Conservation (phyloP, 2,888 invertebrate genomes). For the Andrena hattorfiana region DNA sequence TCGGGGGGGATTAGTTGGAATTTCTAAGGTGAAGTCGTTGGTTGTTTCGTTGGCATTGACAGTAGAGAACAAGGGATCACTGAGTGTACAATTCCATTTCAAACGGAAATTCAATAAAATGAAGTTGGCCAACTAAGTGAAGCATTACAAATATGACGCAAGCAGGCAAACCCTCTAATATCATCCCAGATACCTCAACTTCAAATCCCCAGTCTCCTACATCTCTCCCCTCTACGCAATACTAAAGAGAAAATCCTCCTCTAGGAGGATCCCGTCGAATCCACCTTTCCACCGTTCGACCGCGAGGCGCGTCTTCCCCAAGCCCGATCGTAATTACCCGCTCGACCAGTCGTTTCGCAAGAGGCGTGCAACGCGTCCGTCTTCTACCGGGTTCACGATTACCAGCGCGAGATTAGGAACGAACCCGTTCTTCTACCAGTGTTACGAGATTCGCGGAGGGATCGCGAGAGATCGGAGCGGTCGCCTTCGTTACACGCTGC, state of each 20-base stretch:
- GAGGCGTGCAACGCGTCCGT: slow-evolving; percentile 24
- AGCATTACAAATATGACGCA: no score
- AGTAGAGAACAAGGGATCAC: no score
- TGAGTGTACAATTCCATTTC: no score
- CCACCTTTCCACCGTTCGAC: not conserved
- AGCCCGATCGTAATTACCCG: slow-evolving; percentile 32
- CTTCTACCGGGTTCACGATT: slow-evolving; percentile 49
- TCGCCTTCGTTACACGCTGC: slow-evolving; percentile 35
- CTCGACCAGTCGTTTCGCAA: slow-evolving; percentile 41
- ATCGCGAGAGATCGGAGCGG: slow-evolving; percentile 36
- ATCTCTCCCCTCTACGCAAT: no score
- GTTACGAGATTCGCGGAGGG: slow-evolving; percentile 40
- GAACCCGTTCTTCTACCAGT: slow-evolving; percentile 31
- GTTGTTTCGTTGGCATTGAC: no score
- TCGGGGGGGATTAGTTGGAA: slow-evolving; percentile 33
- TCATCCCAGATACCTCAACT: no score
- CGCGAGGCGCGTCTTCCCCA: slow-evolving; percentile 9
- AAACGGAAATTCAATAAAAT: no score
- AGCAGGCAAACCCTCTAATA: no score
- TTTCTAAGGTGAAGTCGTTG: not conserved
- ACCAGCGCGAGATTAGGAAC: slow-evolving; percentile 50
- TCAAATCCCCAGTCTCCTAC: no score
- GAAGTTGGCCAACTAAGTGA: no score
- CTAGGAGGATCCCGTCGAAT: not conserved
- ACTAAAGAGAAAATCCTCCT: no score